Conservation (phyloP, 2,113 vertebrate species). For the Platysteira castanea region DNA sequence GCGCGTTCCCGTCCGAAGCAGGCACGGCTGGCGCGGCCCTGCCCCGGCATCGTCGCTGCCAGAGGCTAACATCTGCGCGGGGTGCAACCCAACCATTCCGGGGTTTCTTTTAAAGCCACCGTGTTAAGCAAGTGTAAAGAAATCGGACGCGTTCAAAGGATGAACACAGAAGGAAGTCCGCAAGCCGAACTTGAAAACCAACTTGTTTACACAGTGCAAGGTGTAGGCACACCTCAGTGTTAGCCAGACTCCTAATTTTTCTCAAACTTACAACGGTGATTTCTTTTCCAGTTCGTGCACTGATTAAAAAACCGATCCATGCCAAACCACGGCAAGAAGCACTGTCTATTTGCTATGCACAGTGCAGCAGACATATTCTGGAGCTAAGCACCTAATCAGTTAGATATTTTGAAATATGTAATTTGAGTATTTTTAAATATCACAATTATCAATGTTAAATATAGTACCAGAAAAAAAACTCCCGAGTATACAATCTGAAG, state of each 20-base stretch:
- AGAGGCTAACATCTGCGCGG: not conserved
- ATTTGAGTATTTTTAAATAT: not conserved
- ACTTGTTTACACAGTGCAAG: not conserved
- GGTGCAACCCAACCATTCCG: accelerated
- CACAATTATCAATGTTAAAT: not conserved
- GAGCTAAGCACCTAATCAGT: not conserved
- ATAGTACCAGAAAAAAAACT: not conserved
- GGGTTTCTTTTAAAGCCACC: accelerated
- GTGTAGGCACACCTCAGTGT: not conserved
- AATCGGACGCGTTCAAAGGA: accelerated
- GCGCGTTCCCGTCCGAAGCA: accelerated
- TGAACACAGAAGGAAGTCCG: not conserved
- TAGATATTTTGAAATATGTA: not conserved
- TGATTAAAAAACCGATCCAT: not conserved
- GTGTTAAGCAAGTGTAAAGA: accelerated
- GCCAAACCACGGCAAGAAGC: not conserved
- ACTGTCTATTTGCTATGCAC: not conserved
- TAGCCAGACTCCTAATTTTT: not conserved
- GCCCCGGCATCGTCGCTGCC: accelerated
- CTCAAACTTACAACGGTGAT: not conserved
- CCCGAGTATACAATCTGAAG: not conserved
- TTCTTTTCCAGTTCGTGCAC: not conserved
- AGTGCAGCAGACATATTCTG: not conserved
- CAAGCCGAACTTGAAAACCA: not conserved
- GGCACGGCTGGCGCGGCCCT: not conserved